phyloP scores from a whole-genome alignment of 2,888 invertebrate species.

The Drosophila anomelani region DNA sequence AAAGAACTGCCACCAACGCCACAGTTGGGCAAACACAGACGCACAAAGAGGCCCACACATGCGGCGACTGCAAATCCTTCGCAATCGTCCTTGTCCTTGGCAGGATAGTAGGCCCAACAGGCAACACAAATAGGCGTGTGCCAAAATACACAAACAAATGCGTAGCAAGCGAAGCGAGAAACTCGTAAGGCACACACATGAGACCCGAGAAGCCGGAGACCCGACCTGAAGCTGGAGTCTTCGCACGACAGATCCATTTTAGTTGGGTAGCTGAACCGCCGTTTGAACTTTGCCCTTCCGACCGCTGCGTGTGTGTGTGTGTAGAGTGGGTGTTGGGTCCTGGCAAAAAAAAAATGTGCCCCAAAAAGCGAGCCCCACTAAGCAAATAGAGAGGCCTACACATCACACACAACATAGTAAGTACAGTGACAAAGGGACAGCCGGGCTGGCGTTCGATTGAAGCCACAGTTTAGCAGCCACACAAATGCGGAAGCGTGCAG shows the following conservation, averaged over 20 bases:
- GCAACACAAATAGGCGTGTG: slow-evolving; percentile 61
- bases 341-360: slow-evolving; percentile 3
- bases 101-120: slow-evolving; percentile 44
- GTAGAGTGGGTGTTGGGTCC: background rate
- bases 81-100: slow-evolving; percentile 35
- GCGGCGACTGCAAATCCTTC: slow-evolving; percentile 38
- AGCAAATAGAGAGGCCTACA: slow-evolving; percentile 20
- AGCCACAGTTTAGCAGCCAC: slow-evolving; percentile 60
- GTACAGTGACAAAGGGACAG: slow-evolving; percentile 19
- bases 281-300: slow-evolving; percentile 57
- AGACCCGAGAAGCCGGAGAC: slow-evolving; percentile 30
- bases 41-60: slow-evolving; percentile 19
- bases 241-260: slow-evolving; percentile 22
- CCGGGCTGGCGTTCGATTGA: slow-evolving; percentile 50
- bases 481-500: slow-evolving; percentile 49
- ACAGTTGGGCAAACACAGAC: slow-evolving; percentile 55
- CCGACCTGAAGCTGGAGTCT: slow-evolving; percentile 8
- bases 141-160: slow-evolving; percentile 48
- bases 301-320: background rate
- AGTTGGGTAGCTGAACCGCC: slow-evolving; percentile 50
- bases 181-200: slow-evolving; percentile 41
- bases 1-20: slow-evolving; percentile 57
- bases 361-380: slow-evolving; percentile 13
- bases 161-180: slow-evolving; percentile 35
- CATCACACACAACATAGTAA: background rate